Base-by-base conservation (phyloP, 35 echinoderm and acorn worm genomes). In the Patiria miniata region DNA sequence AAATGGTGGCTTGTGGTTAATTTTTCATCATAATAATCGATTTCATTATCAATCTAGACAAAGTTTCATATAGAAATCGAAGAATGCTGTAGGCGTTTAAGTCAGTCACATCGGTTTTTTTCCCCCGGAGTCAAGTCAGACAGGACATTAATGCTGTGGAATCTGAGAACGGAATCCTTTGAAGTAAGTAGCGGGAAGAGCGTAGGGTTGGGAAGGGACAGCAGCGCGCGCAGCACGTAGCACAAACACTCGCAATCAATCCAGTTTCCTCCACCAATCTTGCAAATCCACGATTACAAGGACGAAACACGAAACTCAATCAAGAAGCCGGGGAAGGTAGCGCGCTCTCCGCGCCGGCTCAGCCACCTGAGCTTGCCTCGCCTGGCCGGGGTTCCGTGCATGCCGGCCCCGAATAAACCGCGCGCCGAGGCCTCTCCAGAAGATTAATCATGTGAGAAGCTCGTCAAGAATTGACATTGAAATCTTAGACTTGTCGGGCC, bases 401-500 rank as follows among this genome's bases (percentile, higher is more conserved):
- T n/a, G 42, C 4, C 4, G 42, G 12, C 42, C 42, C 22, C 65
- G 19, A 1, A 28, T 28, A 73, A 26, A 22, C 65, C 9, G 14
- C 65, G 19, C 65, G 65, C 26, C 26, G 10, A 23, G 56, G 12
- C 3, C 65, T 73, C 65, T 73, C 65, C 26, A 30, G 23, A 73
- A 73, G 65, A 73, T 73, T 73, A 73, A 73, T 73, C 65, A 73
- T 73, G 65, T 32, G 65, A 34, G 23, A 73, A 14, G 65, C 65
- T 73, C 65, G 65, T 73, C 65, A 73, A 73, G 65, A 73, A 73
- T 73, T 73, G 65, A 73, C 65, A 73, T 73, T 73, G 65, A 73
- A 73, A 73, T 73, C 65, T 30, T 32, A 73, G 65, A 73, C 65
- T 73, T 73, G 65, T 73, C 65, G 65, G 34, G 65, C 26, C 42